These are phyloP conservation scores for Acanthacorydalis orientalis DNA, from an alignment of 2,888 invertebrate genomes.

Conservation along the genomic window DNA sequence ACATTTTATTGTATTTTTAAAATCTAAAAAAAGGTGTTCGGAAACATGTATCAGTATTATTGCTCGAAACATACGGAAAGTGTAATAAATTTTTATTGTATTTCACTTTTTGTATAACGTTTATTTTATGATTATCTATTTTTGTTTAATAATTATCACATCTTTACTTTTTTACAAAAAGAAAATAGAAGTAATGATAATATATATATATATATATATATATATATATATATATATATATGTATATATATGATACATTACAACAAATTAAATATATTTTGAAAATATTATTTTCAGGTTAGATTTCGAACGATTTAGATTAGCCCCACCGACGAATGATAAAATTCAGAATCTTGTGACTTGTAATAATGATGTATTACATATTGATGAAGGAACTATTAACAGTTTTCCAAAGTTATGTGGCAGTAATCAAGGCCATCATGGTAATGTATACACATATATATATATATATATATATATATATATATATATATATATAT, in stretches of 20 bases:
- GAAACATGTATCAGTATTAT: too few species aligned
- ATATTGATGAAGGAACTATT: constrained; percentile 33
- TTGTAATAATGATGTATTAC: constrained; percentile 35
- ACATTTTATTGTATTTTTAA: too few species aligned
- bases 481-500: too few species aligned
- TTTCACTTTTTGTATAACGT: too few species aligned
- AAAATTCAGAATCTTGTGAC: constrained; percentile 15
- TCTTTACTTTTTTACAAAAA: too few species aligned
- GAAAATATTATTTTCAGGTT: constrained; percentile 19
- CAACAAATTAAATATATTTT: not conserved
- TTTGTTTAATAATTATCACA: too few species aligned
- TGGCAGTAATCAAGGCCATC: constrained; percentile 44
- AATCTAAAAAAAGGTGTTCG: too few species aligned
- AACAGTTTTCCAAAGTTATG: constrained; percentile 37
- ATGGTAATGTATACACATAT: constrained; percentile 26
- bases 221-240: not conserved
- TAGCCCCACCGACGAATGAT: constrained; percentile 29
- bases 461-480: too few species aligned
- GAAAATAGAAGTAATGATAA: too few species aligned
- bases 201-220: not conserved
- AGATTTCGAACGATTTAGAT: constrained; percentile 37
- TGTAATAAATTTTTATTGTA: too few species aligned
- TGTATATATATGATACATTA: not conserved
- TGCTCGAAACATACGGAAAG: too few species aligned
- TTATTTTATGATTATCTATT: too few species aligned